Evolutionary conservation across 1,140 invertebrate genomes (phyloP), one percentile per base, ranked within the genome.

Genomic region (Musca domestica): DNA sequence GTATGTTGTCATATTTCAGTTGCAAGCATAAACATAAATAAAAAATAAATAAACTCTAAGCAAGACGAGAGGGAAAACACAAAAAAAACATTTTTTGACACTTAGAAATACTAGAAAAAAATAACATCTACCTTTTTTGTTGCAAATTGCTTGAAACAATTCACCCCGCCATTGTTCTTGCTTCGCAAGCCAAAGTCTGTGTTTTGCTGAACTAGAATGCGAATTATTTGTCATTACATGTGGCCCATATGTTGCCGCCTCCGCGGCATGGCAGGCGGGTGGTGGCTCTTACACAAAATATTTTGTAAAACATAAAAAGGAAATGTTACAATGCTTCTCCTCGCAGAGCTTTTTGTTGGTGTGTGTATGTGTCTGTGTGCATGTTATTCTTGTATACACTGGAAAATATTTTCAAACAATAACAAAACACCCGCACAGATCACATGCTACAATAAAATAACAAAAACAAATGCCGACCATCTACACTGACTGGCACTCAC

Each of bases 361-460:
- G 54, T 23, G 54, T 64, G 63, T 64, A 14, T 64, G 41, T 48
- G 17, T 19, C 3, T 47, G 61, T 46, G 2, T 48, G 30, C 20
- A 2, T 20, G 25, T 63, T 22, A 17, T 34, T 27, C 27, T 14
- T 64, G 20, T 30, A 47, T 23, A 52, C 15, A 61, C 56, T 19
- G n/a, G 17, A 27, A 61, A 25, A 56, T 25, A 56, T 27, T 56
- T 63, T 63, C 27, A 34, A 63, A 23, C 49, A 23, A 64, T 47
- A 64, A 47, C 41, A 64, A 64, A 41, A 47, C 61, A 64, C 61
- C 30, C 61, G 61, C 61, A 30, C 61, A 64, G 41, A 64, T 64
- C 30, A 47, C 61, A 64, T 64, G 52, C 52, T 56, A 56, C 23
- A 2, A 56, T 25, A 22, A 27, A 56, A 22, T 23, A 64, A 47